These are phyloP conservation scores for Dicrostonyx torquatus DNA, from an alignment of 2,797 vertebrate species.

Conservation along the genomic window DNA sequence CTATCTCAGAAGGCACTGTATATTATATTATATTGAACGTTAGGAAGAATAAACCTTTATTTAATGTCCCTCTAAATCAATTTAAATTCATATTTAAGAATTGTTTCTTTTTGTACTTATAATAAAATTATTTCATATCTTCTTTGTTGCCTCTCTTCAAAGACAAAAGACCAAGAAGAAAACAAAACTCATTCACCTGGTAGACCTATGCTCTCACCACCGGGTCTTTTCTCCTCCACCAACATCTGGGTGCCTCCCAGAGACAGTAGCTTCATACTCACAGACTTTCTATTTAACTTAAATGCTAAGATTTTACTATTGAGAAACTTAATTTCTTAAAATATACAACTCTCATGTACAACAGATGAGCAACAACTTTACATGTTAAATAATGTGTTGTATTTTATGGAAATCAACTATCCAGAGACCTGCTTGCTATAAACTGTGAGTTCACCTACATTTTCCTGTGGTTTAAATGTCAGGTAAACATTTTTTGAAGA, in stretches of 20 bases:
- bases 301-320: not conserved
- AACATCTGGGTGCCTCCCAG: not conserved
- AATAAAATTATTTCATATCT: not conserved
- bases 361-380: not conserved
- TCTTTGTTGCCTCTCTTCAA: conserved; percentile 1
- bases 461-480: conserved; percentile 24
- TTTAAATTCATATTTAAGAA: not conserved
- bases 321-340: not conserved
- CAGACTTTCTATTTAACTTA: not conserved
- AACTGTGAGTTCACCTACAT: not conserved
- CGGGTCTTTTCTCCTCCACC: not conserved
- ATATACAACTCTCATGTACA: not conserved
- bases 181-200: not conserved
- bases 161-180: not conserved
- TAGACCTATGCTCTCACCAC: not conserved
- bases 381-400: not conserved
- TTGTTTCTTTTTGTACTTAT: not conserved
- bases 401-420: not conserved
- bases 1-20: not conserved
- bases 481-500: not conserved
- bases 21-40: not conserved
- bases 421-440: not conserved
- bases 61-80: not conserved
- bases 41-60: not conserved
- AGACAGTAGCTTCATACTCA: not conserved